Percentiles rank a stretch among this genome's conserved stretches.
Conservation (phyloP, 2,797 vertebrate genomes). For the Microctenopoma steveboyesi region DNA sequence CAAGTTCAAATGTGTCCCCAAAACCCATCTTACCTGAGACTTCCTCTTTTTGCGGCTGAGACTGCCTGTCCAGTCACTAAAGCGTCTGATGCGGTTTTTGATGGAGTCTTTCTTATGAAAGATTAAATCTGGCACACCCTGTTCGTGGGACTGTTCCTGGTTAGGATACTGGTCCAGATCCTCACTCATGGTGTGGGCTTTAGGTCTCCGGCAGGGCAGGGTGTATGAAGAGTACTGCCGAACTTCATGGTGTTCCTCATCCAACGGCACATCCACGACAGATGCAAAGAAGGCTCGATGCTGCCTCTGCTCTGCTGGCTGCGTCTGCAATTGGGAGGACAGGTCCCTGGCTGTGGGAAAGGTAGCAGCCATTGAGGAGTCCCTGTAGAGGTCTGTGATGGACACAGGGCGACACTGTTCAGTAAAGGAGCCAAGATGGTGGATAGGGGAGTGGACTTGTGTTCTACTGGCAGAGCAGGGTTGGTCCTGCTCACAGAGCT, state of each 20-base stretch:
- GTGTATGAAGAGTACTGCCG: constrained; percentile 90
- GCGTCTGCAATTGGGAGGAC: constrained; percentile 78
- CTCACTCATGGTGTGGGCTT: constrained; percentile 72
- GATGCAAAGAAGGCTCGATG: constrained; percentile 89
- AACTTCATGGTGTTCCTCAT: constrained; percentile 81
- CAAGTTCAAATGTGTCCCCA: neutral
- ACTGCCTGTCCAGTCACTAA: constrained; percentile 96
- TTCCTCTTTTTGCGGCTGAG: constrained; percentile 93
- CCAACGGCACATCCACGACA: constrained; percentile 85
- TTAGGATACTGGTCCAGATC: constrained; percentile 52
- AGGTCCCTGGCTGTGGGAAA: constrained; percentile 80
- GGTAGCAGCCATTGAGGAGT: constrained; percentile 81
- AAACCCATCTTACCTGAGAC: constrained; percentile 83
- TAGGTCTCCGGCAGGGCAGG: constrained; percentile 89
- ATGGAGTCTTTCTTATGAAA: constrained; percentile 89
- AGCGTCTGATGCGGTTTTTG: constrained; percentile 90
- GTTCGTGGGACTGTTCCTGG: constrained; percentile 49
- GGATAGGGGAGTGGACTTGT: constrained; percentile 77
- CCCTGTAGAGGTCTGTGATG: constrained; percentile 86
- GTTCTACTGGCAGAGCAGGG: constrained; percentile 76
- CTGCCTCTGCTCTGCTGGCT: constrained; percentile 67
- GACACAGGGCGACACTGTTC: constrained; percentile 86
- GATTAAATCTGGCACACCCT: constrained; percentile 73
- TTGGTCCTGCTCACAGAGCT: constrained; percentile 86
- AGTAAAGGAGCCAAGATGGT: constrained; percentile 81